Conservation (phyloP, 2,888 invertebrate genomes). For the Lacanobia wlatinum region DNA sequence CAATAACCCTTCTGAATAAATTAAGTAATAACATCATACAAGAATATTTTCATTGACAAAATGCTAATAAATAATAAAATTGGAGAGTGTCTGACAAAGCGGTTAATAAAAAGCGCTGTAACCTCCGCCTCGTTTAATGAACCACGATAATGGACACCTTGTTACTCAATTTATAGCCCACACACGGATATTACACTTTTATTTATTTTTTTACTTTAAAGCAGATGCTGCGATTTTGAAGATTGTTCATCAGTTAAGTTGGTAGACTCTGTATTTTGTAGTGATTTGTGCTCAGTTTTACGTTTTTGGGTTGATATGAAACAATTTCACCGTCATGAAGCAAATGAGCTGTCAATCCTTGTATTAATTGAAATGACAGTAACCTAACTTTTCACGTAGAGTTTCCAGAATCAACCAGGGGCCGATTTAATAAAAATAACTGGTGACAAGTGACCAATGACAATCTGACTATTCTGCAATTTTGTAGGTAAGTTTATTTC, state of each 20-base stretch:
- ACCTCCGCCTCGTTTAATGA: conserved; percentile 18
- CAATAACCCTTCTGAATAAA: conserved; percentile 4
- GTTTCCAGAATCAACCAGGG: no score
- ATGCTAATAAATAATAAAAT: conserved; percentile 44
- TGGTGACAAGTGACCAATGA: no score
- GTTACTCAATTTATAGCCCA: conserved; percentile 45
- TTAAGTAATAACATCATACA: not conserved
- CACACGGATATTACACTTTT: conserved; percentile 37
- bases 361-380: no score
- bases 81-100: conserved; percentile 23
- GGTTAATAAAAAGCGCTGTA: conserved; percentile 17
- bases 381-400: no score
- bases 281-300: not conserved
- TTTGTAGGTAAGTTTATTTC: no score
- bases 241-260: not conserved
- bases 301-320: not conserved
- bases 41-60: conserved; percentile 31
- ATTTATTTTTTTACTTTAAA: conserved; percentile 30
- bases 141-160: conserved; percentile 52
- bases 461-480: no score
- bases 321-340: no score
- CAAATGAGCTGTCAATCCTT: no score
- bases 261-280: not conserved
- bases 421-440: no score
- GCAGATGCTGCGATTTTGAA: conserved; percentile 17